Conservation (phyloP, 2,113 vertebrate genomes). For the Zosterops pallidus region DNA sequence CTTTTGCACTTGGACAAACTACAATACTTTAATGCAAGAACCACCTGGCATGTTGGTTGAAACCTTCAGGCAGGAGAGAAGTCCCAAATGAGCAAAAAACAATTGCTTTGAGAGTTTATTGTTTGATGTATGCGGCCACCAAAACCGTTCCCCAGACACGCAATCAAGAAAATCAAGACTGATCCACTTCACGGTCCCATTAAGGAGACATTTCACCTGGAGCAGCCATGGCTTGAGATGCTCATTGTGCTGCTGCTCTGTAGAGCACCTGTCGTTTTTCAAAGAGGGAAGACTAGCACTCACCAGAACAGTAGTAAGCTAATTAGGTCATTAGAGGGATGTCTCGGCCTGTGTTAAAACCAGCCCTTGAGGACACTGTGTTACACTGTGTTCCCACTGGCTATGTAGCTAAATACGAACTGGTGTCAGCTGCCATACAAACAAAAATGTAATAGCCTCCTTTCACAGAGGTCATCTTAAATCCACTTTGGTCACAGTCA, state of each 20-base stretch:
- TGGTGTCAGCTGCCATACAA: slow-evolving; percentile 79
- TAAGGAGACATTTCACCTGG: slow-evolving; percentile 69
- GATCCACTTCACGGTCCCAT: slow-evolving; percentile 58
- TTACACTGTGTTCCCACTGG: slow-evolving; percentile 78
- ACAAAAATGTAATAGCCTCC: slow-evolving; percentile 74
- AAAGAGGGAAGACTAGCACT: not conserved
- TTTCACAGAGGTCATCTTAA: slow-evolving; percentile 78
- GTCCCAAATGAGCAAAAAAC: not conserved
- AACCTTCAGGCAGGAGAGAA: slow-evolving; percentile 7
- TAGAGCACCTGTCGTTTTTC: not conserved
- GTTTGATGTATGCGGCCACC: slow-evolving; percentile 28
- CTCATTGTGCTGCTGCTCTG: slow-evolving; percentile 42
- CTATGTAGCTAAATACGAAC: slow-evolving; percentile 79
- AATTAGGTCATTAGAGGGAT: slow-evolving; percentile 72
- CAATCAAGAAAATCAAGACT: slow-evolving; percentile 73
- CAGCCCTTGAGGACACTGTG: slow-evolving; percentile 76
- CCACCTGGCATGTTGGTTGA: slow-evolving; percentile 41
- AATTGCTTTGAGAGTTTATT: slow-evolving; percentile 53
- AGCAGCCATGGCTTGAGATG: slow-evolving; percentile 55
- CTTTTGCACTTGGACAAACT: slow-evolving; percentile 55
- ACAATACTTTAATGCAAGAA: slow-evolving; percentile 45
- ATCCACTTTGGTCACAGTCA: slow-evolving; percentile 77
- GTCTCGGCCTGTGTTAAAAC: slow-evolving; percentile 76
- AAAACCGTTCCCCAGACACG: slow-evolving; percentile 34
- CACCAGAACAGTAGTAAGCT: slow-evolving; percentile 64